phyloP scores from a whole-genome alignment of 1,140 invertebrate genomes.

The Heliconius hermathena region DNA sequence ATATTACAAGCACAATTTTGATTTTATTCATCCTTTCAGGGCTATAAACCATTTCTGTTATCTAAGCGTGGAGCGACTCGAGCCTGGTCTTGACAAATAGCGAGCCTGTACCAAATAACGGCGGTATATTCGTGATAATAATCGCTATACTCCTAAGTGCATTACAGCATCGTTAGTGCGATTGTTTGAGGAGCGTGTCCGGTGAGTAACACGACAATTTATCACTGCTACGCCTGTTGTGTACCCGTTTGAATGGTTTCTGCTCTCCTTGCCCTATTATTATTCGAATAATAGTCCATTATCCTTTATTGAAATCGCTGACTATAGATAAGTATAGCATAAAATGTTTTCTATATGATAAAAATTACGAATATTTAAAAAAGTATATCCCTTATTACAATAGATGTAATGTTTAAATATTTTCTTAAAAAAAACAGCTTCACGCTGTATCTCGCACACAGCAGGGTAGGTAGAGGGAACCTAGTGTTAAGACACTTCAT shows the following conservation, averaged over 20 bases:
- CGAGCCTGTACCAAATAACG: slow-evolving; percentile 25
- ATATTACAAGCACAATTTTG: not conserved
- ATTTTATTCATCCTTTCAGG: not conserved
- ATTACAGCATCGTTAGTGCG: slow-evolving; percentile 41
- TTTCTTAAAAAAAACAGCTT: no score
- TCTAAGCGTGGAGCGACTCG: slow-evolving; percentile 22
- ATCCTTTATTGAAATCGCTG: not conserved
- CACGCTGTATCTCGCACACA: no score
- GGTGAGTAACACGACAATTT: slow-evolving; percentile 38
- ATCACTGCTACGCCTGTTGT: slow-evolving; percentile 30
- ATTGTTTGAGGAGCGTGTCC: slow-evolving; percentile 40
- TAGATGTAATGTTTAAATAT: no score
- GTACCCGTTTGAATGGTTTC: slow-evolving; percentile 25
- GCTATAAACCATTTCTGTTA: slow-evolving; percentile 16
- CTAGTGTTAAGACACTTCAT: no score
- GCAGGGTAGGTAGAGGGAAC: no score
- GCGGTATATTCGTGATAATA: slow-evolving; percentile 34
- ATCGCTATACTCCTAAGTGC: slow-evolving; percentile 33
- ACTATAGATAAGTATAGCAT: not conserved
- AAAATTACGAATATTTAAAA: not conserved
- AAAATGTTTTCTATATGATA: not conserved
- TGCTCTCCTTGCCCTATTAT: slow-evolving; percentile 24
- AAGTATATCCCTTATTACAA: not conserved
- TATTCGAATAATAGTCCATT: slow-evolving; percentile 26
- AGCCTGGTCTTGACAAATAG: slow-evolving; percentile 31